Conservation (phyloP, 2,888 invertebrate species). For the Copidosoma aretas region DNA sequence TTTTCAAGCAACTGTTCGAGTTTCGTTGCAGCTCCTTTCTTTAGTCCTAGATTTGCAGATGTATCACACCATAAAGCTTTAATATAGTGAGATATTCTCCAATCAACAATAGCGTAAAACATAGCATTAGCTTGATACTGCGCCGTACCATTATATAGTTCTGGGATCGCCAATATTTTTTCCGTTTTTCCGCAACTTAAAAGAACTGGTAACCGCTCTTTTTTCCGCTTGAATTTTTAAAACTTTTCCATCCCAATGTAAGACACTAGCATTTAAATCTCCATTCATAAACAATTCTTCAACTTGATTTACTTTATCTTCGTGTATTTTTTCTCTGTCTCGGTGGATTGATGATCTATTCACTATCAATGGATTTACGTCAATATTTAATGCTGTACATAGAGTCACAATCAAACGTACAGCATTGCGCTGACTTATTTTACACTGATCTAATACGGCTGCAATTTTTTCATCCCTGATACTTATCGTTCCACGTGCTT, state of each 20-base stretch:
- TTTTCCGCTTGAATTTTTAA: constrained; percentile 33
- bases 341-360: not conserved
- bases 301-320: constrained; percentile 27
- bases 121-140: constrained; percentile 36
- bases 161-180: constrained; percentile 42
- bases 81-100: constrained; percentile 41
- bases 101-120: constrained; percentile 36
- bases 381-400: constrained; percentile 4
- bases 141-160: constrained; percentile 35
- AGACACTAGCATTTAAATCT: constrained; percentile 24
- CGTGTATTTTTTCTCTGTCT: constrained; percentile 24
- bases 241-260: constrained; percentile 47
- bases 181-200: constrained; percentile 36
- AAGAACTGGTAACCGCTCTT: constrained; percentile 42
- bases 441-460: constrained; percentile 28
- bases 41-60: constrained; percentile 39
- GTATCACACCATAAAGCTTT: constrained; percentile 46
- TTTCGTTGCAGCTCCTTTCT: not conserved
- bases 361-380: constrained; percentile 5
- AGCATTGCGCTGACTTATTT: constrained; percentile 32
- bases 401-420: constrained; percentile 13
- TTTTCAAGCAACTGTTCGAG: not conserved
- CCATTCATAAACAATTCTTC: constrained; percentile 29
- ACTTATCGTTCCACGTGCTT: constrained; percentile 7
- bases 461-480: constrained; percentile 30